Evolutionary conservation across 30 jellyfish, hydroid and myxozoan genomes (phyloP), one percentile per base, ranked within the genome.

Genomic region (Phacellophora camtschatica): DNA sequence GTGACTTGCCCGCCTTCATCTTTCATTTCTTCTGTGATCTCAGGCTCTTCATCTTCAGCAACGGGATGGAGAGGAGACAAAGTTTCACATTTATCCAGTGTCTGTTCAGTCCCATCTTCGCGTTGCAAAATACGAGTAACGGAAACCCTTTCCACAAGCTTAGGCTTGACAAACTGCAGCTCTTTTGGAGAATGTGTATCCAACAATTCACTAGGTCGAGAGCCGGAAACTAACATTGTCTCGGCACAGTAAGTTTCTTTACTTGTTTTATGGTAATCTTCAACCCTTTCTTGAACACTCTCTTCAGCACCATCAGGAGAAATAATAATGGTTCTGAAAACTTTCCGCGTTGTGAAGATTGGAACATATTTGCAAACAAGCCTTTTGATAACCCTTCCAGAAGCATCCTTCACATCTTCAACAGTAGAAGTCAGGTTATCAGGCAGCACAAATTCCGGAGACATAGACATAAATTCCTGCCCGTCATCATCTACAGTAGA

Each of bases 71-170:
- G n/a, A 7, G 97, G 97, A 0, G 62, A 74, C 19, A 88, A 83
- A 11, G 91, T 69, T 69, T 79, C 95, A 10, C 95, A 88, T 31
- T 61, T 65, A 51, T 88, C 97, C 43, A 89, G 9, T 16, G 83
- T 56, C n/a, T 66, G 84, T 53, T 83, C 94, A 29, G 56, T 66
- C 49, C 97, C 97, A 82, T 84, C 96, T 25, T 71, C 78, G 37
- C 63, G 66, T 67, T 86, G 29, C 57, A 89, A 24, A 36, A 89
- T 71, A 31, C 95, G 77, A 0, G 91, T 82, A 23, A 81, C 96
- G 65, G 24, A 81, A 30, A 89, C 95, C 70, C 92, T 81, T 41
- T 89, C 97, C 5, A 89, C 95, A 31, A 84, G 76, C 20, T 64
- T 43, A 0, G 88, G 81, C 18, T 55, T 70, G 33, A 66, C 75